A percentile compares a stretch with the other conserved stretches of the same genome.
phyloP scores from a whole-genome alignment of 2,888 invertebrate species.

The Fissipunctia ypsillon region DNA sequence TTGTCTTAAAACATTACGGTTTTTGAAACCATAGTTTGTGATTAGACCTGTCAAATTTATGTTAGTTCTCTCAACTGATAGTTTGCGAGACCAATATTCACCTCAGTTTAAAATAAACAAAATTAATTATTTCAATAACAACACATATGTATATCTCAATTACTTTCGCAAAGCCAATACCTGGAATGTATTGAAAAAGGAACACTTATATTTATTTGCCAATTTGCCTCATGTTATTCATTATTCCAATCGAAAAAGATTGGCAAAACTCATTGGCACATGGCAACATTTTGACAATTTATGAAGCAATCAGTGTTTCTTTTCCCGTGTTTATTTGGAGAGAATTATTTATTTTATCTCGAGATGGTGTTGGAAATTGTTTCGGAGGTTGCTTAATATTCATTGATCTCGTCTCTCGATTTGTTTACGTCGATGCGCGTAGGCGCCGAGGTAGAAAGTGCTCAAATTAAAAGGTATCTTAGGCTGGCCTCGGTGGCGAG shows the following conservation, averaged over 20 bases:
- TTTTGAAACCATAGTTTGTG: not conserved
- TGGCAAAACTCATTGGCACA: slow-evolving; percentile 79
- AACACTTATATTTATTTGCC: slow-evolving; percentile 79
- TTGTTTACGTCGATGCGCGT: slow-evolving; percentile 84
- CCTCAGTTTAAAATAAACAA: not conserved
- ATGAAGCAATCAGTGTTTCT: slow-evolving; percentile 88
- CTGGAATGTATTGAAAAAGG: slow-evolving; percentile 69
- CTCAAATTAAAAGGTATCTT: slow-evolving; percentile 81
- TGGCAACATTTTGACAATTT: slow-evolving; percentile 85
- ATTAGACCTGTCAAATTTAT: not conserved
- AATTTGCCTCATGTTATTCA: slow-evolving; percentile 83
- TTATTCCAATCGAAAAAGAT: slow-evolving; percentile 77
- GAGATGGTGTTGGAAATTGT: slow-evolving; percentile 84
- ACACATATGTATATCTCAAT: slow-evolving; percentile 79
- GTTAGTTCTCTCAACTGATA: not conserved
- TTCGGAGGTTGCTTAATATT: slow-evolving; percentile 87
- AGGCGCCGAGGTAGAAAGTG: slow-evolving; percentile 80
- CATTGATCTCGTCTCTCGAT: slow-evolving; percentile 87
- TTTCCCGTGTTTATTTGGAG: slow-evolving; percentile 83
- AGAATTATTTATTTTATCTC: slow-evolving; percentile 86
- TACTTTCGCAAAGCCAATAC: slow-evolving; percentile 75
- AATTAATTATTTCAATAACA: slow-evolving; percentile 27
- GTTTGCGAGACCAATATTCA: not conserved
- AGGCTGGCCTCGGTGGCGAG: slow-evolving; percentile 56
- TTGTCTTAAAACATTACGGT: not conserved